Base-by-base conservation (phyloP, 2,113 vertebrate species). In the Gymnocephalus cernua region DNA sequence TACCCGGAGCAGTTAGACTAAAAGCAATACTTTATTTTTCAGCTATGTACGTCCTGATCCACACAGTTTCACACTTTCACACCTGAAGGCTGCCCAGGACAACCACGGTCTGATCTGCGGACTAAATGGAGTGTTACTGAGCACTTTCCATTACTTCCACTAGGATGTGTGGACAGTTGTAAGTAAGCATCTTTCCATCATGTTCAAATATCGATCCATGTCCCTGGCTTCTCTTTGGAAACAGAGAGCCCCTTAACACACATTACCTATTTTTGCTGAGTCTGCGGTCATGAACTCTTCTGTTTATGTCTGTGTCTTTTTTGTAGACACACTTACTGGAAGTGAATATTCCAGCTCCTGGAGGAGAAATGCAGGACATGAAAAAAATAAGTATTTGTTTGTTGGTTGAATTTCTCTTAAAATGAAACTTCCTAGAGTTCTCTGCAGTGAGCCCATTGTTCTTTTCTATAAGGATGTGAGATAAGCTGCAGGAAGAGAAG, bases 191-290 rank as follows among this genome's bases (percentile, higher is more conserved):
- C 59, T 75, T 62, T 70, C 74, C 57, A 82, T 82, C 67, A 56
- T 74, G 56, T 61, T 85, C 80, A 80, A 77, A 74, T 83, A 80
- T 85, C 66, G 77, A 83, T 79, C 70, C 53, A 6, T 66, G 64
- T 74, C 66, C 21, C 64, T 57, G 74, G 27, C 51, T 45, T 75
- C 29, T 61, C 45, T 54, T 79, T 63, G 11, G 12, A 47, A 77
- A 35, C 44, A 29, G 35, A 73, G 15, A 32, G 51, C 29, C 69
- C 23, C 57, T 64, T 14, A 77, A 56, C 48, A 72, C 67, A 76
- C 18, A 48, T 59, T 59, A 66, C 56, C 56, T 48, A 0, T 54
- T 85, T 59, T 62, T 61, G 64, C 64, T 64, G 70, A 67, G 75
- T 74, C 51, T 61, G 15, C 3, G 2, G 41, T 35, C 59, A 19